Evolutionary conservation across 2,888 invertebrate genomes (phyloP).

Genomic region (Anthrax anthrax): DNA sequence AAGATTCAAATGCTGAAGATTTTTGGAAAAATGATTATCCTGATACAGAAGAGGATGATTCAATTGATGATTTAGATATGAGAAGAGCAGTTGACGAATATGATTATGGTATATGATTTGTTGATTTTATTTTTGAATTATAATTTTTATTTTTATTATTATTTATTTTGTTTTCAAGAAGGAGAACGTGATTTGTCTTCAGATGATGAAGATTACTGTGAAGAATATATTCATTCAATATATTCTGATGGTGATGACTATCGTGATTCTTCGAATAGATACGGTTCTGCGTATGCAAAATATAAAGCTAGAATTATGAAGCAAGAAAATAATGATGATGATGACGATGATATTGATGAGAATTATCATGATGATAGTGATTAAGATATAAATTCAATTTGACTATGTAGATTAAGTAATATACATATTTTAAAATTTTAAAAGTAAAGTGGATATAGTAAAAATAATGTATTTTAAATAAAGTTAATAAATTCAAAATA

Average conservation of each 20-base stretch:
- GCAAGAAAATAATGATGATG: conserved; percentile 11
- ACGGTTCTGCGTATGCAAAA: conserved; percentile 50
- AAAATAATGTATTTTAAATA: too few species aligned
- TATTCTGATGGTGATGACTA: conserved; percentile 25
- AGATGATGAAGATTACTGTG: conserved; percentile 16
- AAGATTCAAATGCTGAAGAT: conserved; percentile 66
- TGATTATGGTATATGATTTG: not conserved
- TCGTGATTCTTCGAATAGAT: conserved; percentile 39
- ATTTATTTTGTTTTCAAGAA: conserved; percentile 8
- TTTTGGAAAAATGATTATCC: conserved; percentile 69
- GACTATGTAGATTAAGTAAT: too few species aligned
- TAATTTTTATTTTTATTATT: not conserved
- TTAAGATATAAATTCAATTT: too few species aligned
- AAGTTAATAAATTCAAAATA: too few species aligned
- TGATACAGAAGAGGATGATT: conserved; percentile 47
- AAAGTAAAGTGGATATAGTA: too few species aligned
- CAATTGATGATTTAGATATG: conserved; percentile 46
- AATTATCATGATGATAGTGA: not conserved
- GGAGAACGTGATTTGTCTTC: conserved; percentile 18
- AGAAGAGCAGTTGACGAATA: conserved; percentile 37
- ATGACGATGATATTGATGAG: conserved; percentile 2
- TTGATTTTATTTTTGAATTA: not conserved
- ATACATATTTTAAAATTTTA: too few species aligned
- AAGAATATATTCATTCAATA: conserved; percentile 32
- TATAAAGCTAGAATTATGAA: conserved; percentile 43